Conservation (phyloP, 2,888 invertebrate species). For the Callyntrura guangdongensis region DNA sequence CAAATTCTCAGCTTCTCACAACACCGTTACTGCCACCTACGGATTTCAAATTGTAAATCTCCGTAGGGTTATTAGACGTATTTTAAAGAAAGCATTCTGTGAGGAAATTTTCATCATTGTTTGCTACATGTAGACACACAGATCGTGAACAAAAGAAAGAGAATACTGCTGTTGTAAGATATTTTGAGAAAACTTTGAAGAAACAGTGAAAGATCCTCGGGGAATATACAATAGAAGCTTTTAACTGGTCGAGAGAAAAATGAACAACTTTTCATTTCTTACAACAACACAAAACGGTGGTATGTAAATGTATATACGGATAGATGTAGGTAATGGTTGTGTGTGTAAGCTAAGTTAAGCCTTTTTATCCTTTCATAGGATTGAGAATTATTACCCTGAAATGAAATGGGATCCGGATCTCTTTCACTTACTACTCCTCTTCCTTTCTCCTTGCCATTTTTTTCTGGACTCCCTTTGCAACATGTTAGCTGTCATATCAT, state of each 20-base stretch:
- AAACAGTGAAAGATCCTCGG: conserved; percentile 27
- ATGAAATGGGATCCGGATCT: conserved; percentile 57
- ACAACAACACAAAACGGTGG: not conserved
- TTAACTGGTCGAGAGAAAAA: conserved; percentile 38
- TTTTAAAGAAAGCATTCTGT: too few species aligned
- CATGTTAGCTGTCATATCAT: conserved; percentile 46
- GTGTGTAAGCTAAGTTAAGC: conserved; percentile 66
- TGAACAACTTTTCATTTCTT: conserved; percentile 46
- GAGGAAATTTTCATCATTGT: too few species aligned
- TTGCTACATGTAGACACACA: too few species aligned
- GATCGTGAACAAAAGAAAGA: too few species aligned
- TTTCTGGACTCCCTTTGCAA: not conserved
- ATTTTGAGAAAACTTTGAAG: not conserved
- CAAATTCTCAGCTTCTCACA: too few species aligned
- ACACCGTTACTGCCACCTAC: too few species aligned
- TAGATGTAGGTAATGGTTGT: conserved; percentile 63
- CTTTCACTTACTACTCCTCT: conserved; percentile 24
- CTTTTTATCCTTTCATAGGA: conserved; percentile 66
- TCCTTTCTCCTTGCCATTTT: not conserved
- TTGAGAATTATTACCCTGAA: conserved; percentile 57
- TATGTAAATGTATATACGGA: conserved; percentile 21
- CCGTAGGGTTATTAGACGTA: too few species aligned
- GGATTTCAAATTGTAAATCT: too few species aligned
- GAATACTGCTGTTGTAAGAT: too few species aligned
- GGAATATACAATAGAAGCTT: conserved; percentile 33